These are phyloP conservation scores for Siniperca undulata DNA, from an alignment of 2,797 vertebrate genomes.

Conservation along the genomic window DNA sequence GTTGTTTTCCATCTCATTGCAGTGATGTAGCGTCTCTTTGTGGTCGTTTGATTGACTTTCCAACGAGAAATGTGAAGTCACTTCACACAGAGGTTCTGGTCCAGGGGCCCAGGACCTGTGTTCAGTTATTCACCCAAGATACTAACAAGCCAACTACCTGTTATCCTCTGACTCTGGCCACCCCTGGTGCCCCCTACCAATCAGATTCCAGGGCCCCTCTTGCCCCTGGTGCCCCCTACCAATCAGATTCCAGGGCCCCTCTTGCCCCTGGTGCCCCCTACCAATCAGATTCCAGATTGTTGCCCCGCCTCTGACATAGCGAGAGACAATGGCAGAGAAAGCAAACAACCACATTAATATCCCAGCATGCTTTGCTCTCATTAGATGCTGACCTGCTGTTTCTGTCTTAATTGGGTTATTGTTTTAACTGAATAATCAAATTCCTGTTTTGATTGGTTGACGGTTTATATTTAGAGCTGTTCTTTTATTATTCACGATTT, in stretches of 20 bases:
- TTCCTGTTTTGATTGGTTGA: neutral
- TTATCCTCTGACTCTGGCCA: neutral
- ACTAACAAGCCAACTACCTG: neutral
- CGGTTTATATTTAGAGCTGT: conserved; percentile 15
- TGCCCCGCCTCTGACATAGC: no score
- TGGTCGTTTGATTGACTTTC: neutral
- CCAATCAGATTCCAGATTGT: no score
- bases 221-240: no score
- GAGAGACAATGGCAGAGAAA: neutral
- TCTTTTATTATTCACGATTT: conserved; percentile 13
- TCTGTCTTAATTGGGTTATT: conserved; percentile 1
- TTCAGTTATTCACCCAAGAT: no score
- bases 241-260: no score
- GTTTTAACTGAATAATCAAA: neutral
- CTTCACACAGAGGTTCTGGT: neutral
- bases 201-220: no score
- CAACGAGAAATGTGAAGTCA: no score
- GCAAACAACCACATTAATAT: conserved; percentile 13
- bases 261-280: no score
- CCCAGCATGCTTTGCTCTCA: conserved; percentile 52
- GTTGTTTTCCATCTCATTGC: neutral
- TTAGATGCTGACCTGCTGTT: conserved; percentile 1
- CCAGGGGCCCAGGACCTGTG: neutral
- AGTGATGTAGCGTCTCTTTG: neutral
- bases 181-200: no score